Evolutionary conservation across 37 sponge, comb jelly and placozoan species (phyloP).

Genomic region (Aphrocallistes beatrix): DNA sequence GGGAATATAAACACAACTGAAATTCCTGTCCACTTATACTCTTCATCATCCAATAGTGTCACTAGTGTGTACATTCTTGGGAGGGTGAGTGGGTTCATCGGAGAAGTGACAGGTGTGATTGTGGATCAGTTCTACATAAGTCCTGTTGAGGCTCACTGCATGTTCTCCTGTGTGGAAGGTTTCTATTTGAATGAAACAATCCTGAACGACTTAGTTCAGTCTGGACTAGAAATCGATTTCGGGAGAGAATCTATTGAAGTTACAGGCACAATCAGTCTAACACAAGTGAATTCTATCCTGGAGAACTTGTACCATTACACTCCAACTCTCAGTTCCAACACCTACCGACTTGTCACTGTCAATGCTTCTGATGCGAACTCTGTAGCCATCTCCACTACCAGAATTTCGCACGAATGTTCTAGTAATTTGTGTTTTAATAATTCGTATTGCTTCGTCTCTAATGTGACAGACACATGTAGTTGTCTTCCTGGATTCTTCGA

Average conservation of each 20-base stretch:
- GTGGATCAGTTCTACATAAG: constrained; percentile 2
- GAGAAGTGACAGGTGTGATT: background rate
- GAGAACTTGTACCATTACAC: background rate
- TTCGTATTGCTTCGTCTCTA: background rate
- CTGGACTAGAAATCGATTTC: background rate
- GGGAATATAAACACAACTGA: background rate
- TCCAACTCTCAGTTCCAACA: background rate
- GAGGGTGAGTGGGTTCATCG: background rate
- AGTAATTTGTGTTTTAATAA: background rate
- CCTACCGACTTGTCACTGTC: background rate
- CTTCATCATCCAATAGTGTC: background rate
- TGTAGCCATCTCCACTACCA: background rate
- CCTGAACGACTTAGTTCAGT: background rate
- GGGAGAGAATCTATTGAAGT: background rate
- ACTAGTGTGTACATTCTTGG: background rate
- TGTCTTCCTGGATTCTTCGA: background rate
- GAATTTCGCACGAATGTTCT: background rate
- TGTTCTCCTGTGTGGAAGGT: constrained; percentile 6
- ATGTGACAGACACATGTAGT: background rate
- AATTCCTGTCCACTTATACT: background rate
- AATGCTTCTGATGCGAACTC: background rate
- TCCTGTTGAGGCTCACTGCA: background rate
- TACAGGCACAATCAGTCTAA: background rate
- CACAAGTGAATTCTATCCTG: background rate
- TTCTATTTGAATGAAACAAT: background rate